These are phyloP conservation scores for Oceanites oceanicus DNA, from an alignment of 2,113 vertebrate genomes.

Conservation along the genomic window DNA sequence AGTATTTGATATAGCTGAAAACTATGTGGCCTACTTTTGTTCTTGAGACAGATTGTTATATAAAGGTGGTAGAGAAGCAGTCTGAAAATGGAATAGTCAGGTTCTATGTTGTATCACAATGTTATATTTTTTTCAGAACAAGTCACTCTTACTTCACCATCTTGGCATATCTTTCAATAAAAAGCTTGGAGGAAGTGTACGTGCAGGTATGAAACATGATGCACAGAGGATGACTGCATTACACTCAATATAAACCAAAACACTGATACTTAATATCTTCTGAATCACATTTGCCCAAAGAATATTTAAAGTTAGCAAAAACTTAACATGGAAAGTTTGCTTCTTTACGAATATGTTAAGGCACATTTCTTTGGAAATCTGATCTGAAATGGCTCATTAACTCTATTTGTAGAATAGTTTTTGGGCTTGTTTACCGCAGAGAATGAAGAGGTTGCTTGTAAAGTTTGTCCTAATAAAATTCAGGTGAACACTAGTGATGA, in stretches of 20 bases:
- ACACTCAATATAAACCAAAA: not conserved
- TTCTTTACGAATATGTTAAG: not conserved
- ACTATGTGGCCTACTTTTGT: not conserved
- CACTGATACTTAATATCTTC: not conserved
- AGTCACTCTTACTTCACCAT: not conserved
- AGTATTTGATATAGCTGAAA: not conserved
- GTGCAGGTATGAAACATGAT: not conserved
- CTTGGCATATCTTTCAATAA: not conserved
- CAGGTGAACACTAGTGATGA: not conserved
- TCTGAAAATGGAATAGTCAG: not conserved
- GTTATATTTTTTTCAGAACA: not conserved
- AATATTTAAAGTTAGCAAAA: not conserved
- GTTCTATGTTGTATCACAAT: not conserved
- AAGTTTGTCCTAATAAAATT: conserved; percentile 11
- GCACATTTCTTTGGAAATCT: not conserved
- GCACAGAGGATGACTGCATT: not conserved
- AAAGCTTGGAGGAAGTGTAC: not conserved
- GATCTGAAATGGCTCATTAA: not conserved
- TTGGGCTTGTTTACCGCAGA: not conserved
- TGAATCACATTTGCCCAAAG: not conserved
- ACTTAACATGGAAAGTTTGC: not conserved
- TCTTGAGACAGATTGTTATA: not conserved
- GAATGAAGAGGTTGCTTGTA: not conserved
- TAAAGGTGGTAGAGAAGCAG: not conserved
- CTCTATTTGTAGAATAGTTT: not conserved